These are phyloP conservation scores for Habroteleia sp. DNA, from an alignment of 2,888 invertebrate species.

Conservation along the genomic window DNA sequence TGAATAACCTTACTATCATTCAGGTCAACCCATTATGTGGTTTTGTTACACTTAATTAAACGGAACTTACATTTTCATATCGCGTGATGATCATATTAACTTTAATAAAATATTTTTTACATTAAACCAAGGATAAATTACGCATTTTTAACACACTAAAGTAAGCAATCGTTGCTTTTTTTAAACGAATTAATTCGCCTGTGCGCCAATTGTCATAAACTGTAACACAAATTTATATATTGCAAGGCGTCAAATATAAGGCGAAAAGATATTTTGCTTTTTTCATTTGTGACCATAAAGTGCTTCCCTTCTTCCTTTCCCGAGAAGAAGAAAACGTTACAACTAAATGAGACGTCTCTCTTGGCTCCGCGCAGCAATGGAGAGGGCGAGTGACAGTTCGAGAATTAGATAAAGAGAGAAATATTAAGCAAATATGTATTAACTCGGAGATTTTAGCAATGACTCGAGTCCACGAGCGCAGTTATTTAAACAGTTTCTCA, in stretches of 20 bases:
- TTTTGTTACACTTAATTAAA: conserved; percentile 45
- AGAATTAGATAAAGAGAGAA: conserved; percentile 54
- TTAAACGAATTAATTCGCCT: conserved; percentile 6
- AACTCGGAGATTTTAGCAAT: conserved; percentile 22
- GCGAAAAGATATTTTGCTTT: conserved; percentile 32
- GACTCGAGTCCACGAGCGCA: not conserved
- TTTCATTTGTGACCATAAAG: conserved; percentile 39
- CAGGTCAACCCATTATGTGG: conserved; percentile 41
- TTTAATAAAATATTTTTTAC: conserved; percentile 28
- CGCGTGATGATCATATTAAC: conserved; percentile 34
- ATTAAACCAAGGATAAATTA: no score
- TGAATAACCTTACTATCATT: conserved; percentile 33
- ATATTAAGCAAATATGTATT: conserved; percentile 55
- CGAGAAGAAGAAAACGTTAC: conserved; percentile 25
- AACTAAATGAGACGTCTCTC: conserved; percentile 44
- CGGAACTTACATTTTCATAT: conserved; percentile 34
- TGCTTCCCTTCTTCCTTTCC: conserved; percentile 14
- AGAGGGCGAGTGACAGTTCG: conserved; percentile 38
- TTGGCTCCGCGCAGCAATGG: conserved; percentile 22
- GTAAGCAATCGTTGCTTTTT: not conserved
- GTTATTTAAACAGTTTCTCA: conserved; percentile 12
- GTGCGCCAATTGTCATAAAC: conserved; percentile 16
- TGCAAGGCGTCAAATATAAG: conserved; percentile 14
- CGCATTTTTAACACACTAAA: no score
- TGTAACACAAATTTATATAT: conserved; percentile 19